Base-by-base conservation (phyloP, 2,113 vertebrate species). In the Caranx melampygus region DNA sequence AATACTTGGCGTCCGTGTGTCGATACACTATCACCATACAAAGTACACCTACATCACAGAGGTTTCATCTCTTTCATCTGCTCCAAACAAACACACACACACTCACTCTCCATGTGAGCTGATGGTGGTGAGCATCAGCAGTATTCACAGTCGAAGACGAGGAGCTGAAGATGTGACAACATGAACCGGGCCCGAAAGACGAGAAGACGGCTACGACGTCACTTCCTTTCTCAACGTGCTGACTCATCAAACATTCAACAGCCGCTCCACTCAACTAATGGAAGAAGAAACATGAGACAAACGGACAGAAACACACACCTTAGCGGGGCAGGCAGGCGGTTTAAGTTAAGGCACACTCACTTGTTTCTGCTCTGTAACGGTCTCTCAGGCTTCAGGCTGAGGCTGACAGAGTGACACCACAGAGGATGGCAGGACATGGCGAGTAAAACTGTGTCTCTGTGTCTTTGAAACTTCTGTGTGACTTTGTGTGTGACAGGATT, bases 191-290 rank as follows among this genome's bases (percentile, higher is more conserved):
- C 21, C 21, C 3, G 88, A 86, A 83, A 92, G 84, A 69, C 2
- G 83, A 92, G 88, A 86, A 61, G 75, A 77, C 1, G 55, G 4
- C 78, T 9, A 34, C 81, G 89, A 90, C 89, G 72, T 91, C 73
- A 87, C 83, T 92, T 92, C 87, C 89, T 89, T 89, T 88, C 75
- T 84, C 74, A 61, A 58, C 61, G 63, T 78, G 76, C 86, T 81
- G 81, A 88, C 58, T 90, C 80, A 92, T 92, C 81, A 92, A 92
- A 92, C 81, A 91, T 91, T 88, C 84, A 92, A 52, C 74, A 66
- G 72, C 58, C 34, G 40, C 62, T 81, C 76, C 88, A 91, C 76
- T 92, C 86, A 84, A 81, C 84, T 87, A 86, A 91, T 92, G 89
- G 89, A 88, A 87, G 91, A 84, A 87, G 89, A 83, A 92, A 92